A percentile compares a stretch with the other conserved stretches of the same genome.
Evolutionary conservation across 2,113 vertebrate species (phyloP).

Genomic region (Melanostigma gelatinosum): DNA sequence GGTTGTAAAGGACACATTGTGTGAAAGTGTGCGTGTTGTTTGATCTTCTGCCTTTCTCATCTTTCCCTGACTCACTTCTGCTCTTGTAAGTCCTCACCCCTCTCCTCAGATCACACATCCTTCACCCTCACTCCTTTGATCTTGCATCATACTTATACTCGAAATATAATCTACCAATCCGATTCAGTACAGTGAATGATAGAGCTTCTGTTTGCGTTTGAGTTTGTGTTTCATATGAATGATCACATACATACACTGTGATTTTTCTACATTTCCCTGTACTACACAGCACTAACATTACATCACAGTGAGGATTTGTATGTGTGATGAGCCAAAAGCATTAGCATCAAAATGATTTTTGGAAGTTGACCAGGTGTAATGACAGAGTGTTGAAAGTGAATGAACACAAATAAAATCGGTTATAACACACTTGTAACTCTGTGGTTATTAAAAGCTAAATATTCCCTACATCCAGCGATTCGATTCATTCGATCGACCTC

Average conservation of each 20-base stretch:
- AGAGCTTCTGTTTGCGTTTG: neutral
- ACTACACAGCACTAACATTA: neutral
- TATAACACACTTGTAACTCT: neutral
- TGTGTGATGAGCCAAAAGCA: neutral
- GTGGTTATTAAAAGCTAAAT: neutral
- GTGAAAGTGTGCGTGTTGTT: constrained; percentile 25
- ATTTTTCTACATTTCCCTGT: neutral
- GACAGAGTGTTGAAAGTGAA: neutral
- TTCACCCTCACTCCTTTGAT: constrained; percentile 35
- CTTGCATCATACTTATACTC: constrained; percentile 20
- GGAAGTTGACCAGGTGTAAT: neutral
- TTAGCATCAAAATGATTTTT: neutral
- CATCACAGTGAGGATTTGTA: too few relatives aligned
- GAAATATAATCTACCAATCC: constrained; percentile 12
- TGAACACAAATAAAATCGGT: neutral
- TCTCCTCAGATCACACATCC: constrained; percentile 28
- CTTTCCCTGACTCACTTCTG: constrained; percentile 32
- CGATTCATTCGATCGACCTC: neutral
- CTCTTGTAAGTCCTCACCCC: constrained; percentile 13
- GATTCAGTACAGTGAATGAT: neutral
- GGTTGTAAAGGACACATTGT: constrained; percentile 25
- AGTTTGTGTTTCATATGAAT: neutral
- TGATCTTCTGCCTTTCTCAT: constrained; percentile 48
- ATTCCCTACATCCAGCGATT: too few relatives aligned
- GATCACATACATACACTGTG: neutral